Evolutionary conservation across 2,797 vertebrate species (phyloP).

Genomic region (Macroramphosus scolopax): DNA sequence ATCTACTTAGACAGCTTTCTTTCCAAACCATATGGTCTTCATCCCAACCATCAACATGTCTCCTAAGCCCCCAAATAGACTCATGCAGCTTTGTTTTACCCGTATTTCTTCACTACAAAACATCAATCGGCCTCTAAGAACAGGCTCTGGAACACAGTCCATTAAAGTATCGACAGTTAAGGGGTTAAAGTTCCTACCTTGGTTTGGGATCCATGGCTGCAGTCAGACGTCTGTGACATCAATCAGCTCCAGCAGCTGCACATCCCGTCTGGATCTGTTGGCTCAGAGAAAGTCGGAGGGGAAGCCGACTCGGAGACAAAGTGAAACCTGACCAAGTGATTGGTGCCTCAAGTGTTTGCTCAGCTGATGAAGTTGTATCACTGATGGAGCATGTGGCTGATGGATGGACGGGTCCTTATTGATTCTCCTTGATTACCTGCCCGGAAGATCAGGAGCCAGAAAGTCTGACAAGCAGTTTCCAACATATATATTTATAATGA

Average conservation of each 20-base stretch:
- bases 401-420: background rate
- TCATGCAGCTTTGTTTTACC: too few relatives aligned
- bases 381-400: slow-evolving; percentile 11
- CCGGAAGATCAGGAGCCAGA: background rate
- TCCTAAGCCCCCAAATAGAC: too few relatives aligned
- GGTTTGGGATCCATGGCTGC: slow-evolving; percentile 42
- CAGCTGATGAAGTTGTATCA: slow-evolving; percentile 23
- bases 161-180: too few relatives aligned
- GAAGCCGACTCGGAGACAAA: background rate
- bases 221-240: too few relatives aligned
- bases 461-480: too few relatives aligned
- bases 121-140: too few relatives aligned
- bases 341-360: slow-evolving; percentile 47
- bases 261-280: background rate
- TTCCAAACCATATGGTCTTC: too few relatives aligned
- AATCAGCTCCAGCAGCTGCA: slow-evolving; percentile 1
- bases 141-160: too few relatives aligned
- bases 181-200: slow-evolving; percentile 53
- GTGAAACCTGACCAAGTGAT: background rate
- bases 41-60: too few relatives aligned
- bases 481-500: too few relatives aligned
- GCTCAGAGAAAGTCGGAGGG: slow-evolving; percentile 1
- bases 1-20: too few relatives aligned
- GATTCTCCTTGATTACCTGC: background rate
- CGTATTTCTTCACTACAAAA: too few relatives aligned